Conservation (phyloP, 2,113 vertebrate genomes). For the Anolis carolinensis region DNA sequence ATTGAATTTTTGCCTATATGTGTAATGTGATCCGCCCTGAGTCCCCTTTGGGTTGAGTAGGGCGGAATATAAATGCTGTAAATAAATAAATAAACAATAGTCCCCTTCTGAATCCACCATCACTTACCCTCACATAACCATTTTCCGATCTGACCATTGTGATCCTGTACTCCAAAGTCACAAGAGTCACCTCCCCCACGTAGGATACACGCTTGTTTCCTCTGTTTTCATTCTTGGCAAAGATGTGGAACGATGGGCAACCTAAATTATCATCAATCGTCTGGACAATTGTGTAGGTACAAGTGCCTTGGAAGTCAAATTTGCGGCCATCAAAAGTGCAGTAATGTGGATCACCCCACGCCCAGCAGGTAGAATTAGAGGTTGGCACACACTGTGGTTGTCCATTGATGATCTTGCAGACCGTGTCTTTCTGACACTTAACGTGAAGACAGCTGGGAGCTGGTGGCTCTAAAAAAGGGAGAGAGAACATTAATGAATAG, state of each 20-base stretch:
- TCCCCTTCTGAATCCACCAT: not conserved
- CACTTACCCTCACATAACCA: not conserved
- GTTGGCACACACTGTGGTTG: conserved; percentile 74
- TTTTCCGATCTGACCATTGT: not conserved
- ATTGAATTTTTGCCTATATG: too few species aligned
- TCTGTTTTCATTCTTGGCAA: not conserved
- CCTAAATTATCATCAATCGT: not conserved
- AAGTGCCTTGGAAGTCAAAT: conserved; percentile 75
- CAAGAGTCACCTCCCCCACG: not conserved
- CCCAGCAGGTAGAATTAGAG: conserved; percentile 66
- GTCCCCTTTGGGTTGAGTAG: too few species aligned
- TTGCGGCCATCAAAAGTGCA: conserved; percentile 67
- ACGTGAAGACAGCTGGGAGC: conserved; percentile 24
- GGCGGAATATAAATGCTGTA: too few species aligned
- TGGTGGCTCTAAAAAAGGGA: not conserved
- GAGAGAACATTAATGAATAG: not conserved
- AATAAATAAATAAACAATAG: too few species aligned
- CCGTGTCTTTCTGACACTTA: conserved; percentile 74
- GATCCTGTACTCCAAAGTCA: not conserved
- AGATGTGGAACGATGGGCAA: not conserved
- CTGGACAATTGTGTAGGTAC: conserved; percentile 64
- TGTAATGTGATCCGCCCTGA: too few species aligned
- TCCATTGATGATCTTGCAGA: conserved; percentile 60
- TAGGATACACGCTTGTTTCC: not conserved
- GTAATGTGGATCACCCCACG: conserved; percentile 74